Base-by-base conservation (phyloP, 1,140 invertebrate species). In the Battus philenor region DNA sequence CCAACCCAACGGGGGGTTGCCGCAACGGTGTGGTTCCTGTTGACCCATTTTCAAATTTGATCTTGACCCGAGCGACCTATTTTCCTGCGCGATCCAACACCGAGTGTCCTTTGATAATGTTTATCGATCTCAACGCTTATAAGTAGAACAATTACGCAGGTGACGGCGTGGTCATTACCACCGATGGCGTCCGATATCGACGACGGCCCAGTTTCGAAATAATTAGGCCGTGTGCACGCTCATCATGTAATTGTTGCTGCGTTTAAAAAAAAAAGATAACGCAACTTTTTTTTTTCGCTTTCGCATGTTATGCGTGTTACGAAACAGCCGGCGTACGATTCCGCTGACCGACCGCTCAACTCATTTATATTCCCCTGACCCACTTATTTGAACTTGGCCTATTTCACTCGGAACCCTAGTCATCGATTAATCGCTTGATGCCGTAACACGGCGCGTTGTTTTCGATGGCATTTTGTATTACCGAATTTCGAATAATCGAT, bases 381-480 rank as follows among this genome's bases (percentile, higher is more conserved):
- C 44, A 81, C 44, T 69, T 81, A 44, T 34, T 38, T 68, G 69
- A 78, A 78, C 77, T 81, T 81, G 77, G 63, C 74, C 74, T 39
- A 70, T 64, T 64, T 81, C 51, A 44, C 5, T 29, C 48, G 9
- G 44, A 55, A 63, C 56, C 62, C 62, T 65, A 61, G 44, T 4
- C 18, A 5, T 39, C 15, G 18, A 3, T n/a, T 27, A 9, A 27
- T 8, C 24, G 8, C 5, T 6, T 17, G 2, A 3, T 13, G 20
- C n/a, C 8, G 30, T 16, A 32, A 1, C 9, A n/a, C 15, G 11
- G 12, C 13, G 13, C 20, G 36, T 15, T 15, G 33, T 20, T 36
- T 36, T 9, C 5, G 20, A 11, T 16, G 7, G 4, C 6, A 16
- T 20, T 20, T 20, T 20, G 20, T 16, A 36, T 18, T 6, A 20